A percentile compares a stretch with the other conserved stretches of the same genome.
Conservation (phyloP, 2,797 vertebrate species). For the Ctenochaetus hawaiiensis region DNA sequence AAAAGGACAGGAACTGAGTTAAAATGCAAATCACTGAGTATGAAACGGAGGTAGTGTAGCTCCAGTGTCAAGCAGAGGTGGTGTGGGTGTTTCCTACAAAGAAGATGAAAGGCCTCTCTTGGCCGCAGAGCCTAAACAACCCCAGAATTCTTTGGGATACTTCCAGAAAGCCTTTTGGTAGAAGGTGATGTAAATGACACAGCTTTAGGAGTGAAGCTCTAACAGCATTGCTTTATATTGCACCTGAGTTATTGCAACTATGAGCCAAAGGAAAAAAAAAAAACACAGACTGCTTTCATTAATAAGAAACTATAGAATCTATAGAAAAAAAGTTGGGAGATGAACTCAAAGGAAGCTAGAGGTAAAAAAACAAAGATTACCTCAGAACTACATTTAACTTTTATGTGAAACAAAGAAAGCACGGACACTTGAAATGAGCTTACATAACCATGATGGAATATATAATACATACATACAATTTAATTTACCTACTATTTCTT, state of each 20-base stretch:
- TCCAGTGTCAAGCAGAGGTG: slow-evolving; percentile 58
- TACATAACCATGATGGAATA: neutral
- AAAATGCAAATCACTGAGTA: slow-evolving; percentile 45
- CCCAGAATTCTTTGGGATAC: slow-evolving; percentile 43
- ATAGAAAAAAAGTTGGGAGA: slow-evolving; percentile 24
- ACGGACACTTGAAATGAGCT: too few species aligned
- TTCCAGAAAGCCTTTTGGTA: slow-evolving; percentile 63
- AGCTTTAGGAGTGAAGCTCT: slow-evolving; percentile 17
- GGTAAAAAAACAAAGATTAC: neutral
- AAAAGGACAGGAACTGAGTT: slow-evolving; percentile 49
- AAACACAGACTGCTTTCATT: slow-evolving; percentile 33
- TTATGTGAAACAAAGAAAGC: neutral
- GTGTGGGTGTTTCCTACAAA: slow-evolving; percentile 45
- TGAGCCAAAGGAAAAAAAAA: slow-evolving; percentile 12
- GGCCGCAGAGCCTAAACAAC: slow-evolving; percentile 46
- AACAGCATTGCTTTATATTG: slow-evolving; percentile 11
- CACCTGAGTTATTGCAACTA: slow-evolving; percentile 40
- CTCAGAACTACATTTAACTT: neutral
- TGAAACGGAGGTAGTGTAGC: slow-evolving; percentile 31
- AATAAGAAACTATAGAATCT: slow-evolving; percentile 36
- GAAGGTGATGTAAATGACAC: slow-evolving; percentile 45
- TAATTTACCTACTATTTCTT: neutral
- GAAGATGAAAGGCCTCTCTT: slow-evolving; percentile 64
- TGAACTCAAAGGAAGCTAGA: neutral
- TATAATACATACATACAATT: neutral